Conservation (phyloP, 2,888 invertebrate species). For the Gisinianus flammeolus region DNA sequence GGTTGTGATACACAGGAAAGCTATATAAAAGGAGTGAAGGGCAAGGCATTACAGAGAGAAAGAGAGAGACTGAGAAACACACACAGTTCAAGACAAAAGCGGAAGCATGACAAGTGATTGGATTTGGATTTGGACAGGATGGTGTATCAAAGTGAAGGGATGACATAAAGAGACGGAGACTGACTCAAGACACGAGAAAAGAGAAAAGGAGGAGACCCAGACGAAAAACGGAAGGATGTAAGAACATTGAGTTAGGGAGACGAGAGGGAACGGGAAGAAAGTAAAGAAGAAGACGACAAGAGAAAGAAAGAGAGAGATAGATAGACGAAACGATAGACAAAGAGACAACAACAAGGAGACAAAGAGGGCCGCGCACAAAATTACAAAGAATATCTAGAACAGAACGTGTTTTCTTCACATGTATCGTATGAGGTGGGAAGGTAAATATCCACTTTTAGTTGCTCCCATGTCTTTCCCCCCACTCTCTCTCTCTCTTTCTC, state of each 20-base stretch:
- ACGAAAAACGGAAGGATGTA: slow-evolving; percentile 6
- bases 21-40: too few species aligned
- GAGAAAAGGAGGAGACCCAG: slow-evolving; percentile 25
- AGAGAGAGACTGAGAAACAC: neutral
- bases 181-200: slow-evolving; percentile 12
- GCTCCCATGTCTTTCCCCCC: too few species aligned
- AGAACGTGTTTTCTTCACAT: neutral
- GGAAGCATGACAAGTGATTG: slow-evolving; percentile 54
- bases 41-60: neutral
- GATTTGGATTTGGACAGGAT: slow-evolving; percentile 49
- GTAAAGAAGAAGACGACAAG: neutral
- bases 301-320: neutral
- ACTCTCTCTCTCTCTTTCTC: too few species aligned
- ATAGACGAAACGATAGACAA: neutral
- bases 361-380: neutral
- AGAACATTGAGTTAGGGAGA: slow-evolving; percentile 1
- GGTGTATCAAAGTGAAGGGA: slow-evolving; percentile 18
- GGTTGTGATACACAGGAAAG: neutral
- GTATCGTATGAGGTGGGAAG: too few species aligned
- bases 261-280: neutral
- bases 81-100: slow-evolving; percentile 14
- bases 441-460: too few species aligned
- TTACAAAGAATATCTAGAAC: neutral
- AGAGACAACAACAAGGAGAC: neutral
- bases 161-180: slow-evolving; percentile 19